Base-by-base conservation (phyloP, 2,888 invertebrate species). In the Microctonus hyperodae region DNA sequence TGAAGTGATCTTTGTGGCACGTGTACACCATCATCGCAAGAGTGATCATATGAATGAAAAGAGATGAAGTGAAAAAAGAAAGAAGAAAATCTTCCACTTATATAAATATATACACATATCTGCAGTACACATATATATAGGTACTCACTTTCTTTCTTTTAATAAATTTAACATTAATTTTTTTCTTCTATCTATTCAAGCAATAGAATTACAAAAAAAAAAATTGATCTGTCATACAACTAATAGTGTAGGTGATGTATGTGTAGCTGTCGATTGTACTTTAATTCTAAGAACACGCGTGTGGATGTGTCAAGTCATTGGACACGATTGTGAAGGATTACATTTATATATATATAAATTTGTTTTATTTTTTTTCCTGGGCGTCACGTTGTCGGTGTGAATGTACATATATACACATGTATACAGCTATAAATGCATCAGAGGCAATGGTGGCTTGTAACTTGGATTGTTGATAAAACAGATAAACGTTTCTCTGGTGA, bases 391-490 rank as follows among this genome's bases (percentile, higher is more conserved):
- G 71, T 68, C 71, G 56, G 68, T 65, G 59, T 69, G 63, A 58
- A 58, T n/a, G n/a, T n/a, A n/a, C n/a, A n/a, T n/a, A n/a, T n/a
- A n/a, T n/a, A n/a, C n/a, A n/a, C n/a, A n/a, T n/a, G n/a, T 64
- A 51, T 48, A 55, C 53, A 53, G 55, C 55, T 53, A 58, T 56
- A 61, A 44, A 55, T 31, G 40, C 44, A 35, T 53, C 16, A 48
- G 6, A 66, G 61, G 44, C 48, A 55, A 44, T 69, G 70, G 71
- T 71, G 69, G 72, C 63, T 61, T 44, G 62, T 60, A 55, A 50
- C 56, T 66, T 50, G 67, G 70, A 72, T 70, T 76, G 73, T 77
- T 77, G 76, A 78, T 77, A 78, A 77, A 77, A 78, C 73, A 74
- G 75, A 78, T 78, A 78, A 78, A 76, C 71, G 68, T 67, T 71